Conservation (phyloP, 2,797 vertebrate species). For the Gymnoscopelus microlampas region DNA sequence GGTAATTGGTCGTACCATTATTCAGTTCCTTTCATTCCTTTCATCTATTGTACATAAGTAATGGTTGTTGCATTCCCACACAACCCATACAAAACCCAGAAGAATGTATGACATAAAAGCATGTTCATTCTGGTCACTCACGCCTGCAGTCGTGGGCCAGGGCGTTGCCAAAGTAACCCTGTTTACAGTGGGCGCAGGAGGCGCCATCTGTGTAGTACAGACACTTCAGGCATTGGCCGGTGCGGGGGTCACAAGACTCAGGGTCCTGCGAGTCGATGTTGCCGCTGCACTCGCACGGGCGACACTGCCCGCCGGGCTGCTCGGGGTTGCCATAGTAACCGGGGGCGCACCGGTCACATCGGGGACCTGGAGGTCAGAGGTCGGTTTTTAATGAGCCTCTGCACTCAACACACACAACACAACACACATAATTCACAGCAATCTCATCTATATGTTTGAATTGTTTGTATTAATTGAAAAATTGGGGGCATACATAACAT, state of each 20-base stretch:
- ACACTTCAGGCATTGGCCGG: slow-evolving; percentile 85
- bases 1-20: too few relatives aligned
- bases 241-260: slow-evolving; percentile 83
- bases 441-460: too few relatives aligned
- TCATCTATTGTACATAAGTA: too few relatives aligned
- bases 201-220: slow-evolving; percentile 84
- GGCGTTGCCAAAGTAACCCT: slow-evolving; percentile 86
- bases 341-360: slow-evolving; percentile 85
- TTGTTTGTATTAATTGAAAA: neutral
- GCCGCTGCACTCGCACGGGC: slow-evolving; percentile 85
- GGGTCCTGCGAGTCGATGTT: slow-evolving; percentile 87
- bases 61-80: too few relatives aligned
- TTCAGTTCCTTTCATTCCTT: too few relatives aligned
- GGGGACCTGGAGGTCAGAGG: slow-evolving; percentile 70
- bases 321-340: slow-evolving; percentile 86
- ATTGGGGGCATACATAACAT: neutral
- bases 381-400: too few relatives aligned
- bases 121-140: slow-evolving; percentile 68
- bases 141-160: slow-evolving; percentile 83
- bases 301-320: slow-evolving; percentile 72
- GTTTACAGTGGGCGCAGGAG: slow-evolving; percentile 80
- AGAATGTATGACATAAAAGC: too few relatives aligned
- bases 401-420: too few relatives aligned
- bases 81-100: too few relatives aligned
- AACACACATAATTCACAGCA: too few relatives aligned